phyloP scores from a whole-genome alignment of 2,888 invertebrate genomes.

The Chrysopilus asiliformis region DNA sequence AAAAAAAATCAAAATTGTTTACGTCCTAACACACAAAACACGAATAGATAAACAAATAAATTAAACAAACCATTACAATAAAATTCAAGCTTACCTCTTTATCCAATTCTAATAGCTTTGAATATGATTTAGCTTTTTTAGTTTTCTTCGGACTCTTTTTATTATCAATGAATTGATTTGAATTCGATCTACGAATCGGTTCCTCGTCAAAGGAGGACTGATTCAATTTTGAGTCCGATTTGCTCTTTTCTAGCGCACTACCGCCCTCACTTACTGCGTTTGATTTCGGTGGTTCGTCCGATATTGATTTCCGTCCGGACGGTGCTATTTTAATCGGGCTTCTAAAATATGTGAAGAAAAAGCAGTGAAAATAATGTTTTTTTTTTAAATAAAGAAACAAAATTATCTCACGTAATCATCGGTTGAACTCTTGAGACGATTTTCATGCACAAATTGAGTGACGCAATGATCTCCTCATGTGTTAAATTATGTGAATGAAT shows the following conservation, averaged over 20 bases:
- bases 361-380: background rate
- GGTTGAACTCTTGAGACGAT: conserved; percentile 64
- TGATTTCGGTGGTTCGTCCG: conserved; percentile 11
- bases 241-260: conserved; percentile 44
- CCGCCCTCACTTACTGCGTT: conserved; percentile 12
- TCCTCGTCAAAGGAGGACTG: conserved; percentile 30
- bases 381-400: too few relatives aligned
- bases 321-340: conserved; percentile 29
- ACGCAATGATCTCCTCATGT: conserved; percentile 46
- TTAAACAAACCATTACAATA: background rate
- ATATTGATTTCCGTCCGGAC: conserved; percentile 12
- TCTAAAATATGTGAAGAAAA: conserved; percentile 16
- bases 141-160: conserved; percentile 32
- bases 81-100: conserved; percentile 32
- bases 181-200: conserved; percentile 40
- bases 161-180: conserved; percentile 39
- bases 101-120: conserved; percentile 41
- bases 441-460: conserved; percentile 55
- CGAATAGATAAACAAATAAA: conserved; percentile 2
- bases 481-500: conserved; percentile 38
- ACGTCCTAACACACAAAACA: too few relatives aligned
- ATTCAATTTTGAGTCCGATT: conserved; percentile 50
- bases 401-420: conserved; percentile 39
- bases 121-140: conserved; percentile 45
- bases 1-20: too few relatives aligned